These are phyloP conservation scores for Balanococcus diminutus DNA, from an alignment of 2,888 invertebrate genomes.

Conservation along the genomic window DNA sequence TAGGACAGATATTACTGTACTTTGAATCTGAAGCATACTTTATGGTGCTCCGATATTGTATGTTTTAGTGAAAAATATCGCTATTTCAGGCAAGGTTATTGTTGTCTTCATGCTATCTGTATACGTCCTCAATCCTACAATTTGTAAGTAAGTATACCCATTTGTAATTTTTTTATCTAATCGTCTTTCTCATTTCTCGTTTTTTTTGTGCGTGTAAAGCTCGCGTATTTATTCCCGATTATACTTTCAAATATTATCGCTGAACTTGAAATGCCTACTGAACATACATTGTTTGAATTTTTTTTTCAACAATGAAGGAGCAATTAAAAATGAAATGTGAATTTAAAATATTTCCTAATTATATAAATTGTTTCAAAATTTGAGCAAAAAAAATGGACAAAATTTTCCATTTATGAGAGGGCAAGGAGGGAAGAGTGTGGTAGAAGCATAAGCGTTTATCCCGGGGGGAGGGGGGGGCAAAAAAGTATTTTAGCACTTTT, in stretches of 20 bases:
- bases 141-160: not conserved
- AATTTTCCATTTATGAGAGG: no score
- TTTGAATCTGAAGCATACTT: not conserved
- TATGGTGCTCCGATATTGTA: not conserved
- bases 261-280: not conserved
- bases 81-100: not conserved
- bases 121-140: not conserved
- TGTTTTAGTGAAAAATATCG: not conserved
- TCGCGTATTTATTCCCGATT: not conserved
- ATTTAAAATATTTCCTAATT: no score
- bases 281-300: no score
- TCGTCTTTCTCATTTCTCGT: not conserved
- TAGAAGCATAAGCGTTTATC: no score
- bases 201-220: not conserved
- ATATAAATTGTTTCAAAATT: no score
- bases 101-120: not conserved
- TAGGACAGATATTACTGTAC: not conserved
- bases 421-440: no score
- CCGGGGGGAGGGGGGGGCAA: no score
- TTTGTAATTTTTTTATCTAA: not conserved
- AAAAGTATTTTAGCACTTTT: no score
- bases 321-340: no score
- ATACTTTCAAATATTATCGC: not conserved
- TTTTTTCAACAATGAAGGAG: no score
- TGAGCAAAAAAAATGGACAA: no score